Evolutionary conservation across 2,888 invertebrate genomes (phyloP), one percentile per base, ranked within the genome.

Genomic region (Platypus cylindrus): DNA sequence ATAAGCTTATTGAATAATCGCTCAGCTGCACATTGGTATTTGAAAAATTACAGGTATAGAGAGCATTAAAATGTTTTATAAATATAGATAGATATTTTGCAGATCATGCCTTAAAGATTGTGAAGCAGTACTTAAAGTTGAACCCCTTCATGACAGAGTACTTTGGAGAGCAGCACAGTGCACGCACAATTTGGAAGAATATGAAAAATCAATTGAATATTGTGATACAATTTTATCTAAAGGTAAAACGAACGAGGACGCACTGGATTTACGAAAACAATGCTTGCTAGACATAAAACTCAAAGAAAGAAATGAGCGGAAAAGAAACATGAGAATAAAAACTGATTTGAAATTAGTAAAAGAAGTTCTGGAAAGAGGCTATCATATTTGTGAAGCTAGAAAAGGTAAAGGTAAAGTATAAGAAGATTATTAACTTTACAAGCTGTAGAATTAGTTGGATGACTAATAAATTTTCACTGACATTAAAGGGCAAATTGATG

Each of bases 1-100:
- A 80, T 91, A 5, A 76, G 78, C 38, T 66, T 98, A 9, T 83
- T 87, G 52, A 89, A 90, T 50, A 98, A 98, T 56, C 70, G 97
- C 41, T 84, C 94, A 2, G 90, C 94, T 0, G 73, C 89, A 0
- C 82, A 95, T 51, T 91, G 71, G 56, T 77, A 82, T 55, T 58
- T 95, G 17, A 75, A 86, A 60, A 89, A 86, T 58, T 82, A 75
- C 59, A 66, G 84, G 67, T 70, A 25, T 13, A 16, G 30, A 26
- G 17, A 9, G n/a, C n/a, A n/a, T n/a, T n/a, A n/a, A n/a, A n/a
- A n/a, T n/a, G n/a, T n/a, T n/a, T n/a, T 12, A 35, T 23, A 29
- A 23, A 16, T 28, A 22, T 14, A 15, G 17, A 24, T 35, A 17
- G 13, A 20, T 29, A 30, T 11, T 13, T 46, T 44, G 12, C 46